A percentile compares a stretch with the other conserved stretches of the same genome.
phyloP scores from a whole-genome alignment of 2,113 vertebrate genomes.

The Upupa epops region DNA sequence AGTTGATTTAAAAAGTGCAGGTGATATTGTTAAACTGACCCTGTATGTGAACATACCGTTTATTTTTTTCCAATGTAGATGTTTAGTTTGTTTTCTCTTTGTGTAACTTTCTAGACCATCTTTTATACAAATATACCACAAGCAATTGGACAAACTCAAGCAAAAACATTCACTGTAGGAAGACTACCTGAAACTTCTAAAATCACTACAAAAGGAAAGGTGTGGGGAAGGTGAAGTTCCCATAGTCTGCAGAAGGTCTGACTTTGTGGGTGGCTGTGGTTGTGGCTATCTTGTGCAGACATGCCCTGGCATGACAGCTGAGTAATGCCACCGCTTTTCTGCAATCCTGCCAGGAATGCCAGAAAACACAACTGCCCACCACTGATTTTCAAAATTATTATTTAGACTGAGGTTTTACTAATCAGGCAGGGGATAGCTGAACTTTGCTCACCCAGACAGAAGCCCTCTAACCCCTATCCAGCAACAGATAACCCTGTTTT shows the following conservation, averaged over 20 bases:
- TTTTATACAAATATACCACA: background rate
- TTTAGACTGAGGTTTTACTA: constrained; percentile 55
- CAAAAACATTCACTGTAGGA: background rate
- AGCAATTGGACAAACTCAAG: background rate
- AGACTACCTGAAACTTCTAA: background rate
- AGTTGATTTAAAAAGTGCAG: background rate
- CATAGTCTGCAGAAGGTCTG: background rate
- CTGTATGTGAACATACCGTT: background rate
- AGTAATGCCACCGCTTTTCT: background rate
- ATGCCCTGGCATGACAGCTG: rapidly evolving
- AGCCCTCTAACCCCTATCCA: constrained; percentile 33
- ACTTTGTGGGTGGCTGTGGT: background rate
- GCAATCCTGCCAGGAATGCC: background rate
- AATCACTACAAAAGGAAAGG: background rate
- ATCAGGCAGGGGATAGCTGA: constrained; percentile 28
- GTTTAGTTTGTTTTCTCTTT: background rate
- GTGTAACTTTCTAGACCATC: background rate
- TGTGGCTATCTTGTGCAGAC: background rate
- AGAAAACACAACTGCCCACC: background rate
- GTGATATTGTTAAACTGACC: background rate
- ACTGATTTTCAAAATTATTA: background rate
- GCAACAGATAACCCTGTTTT: background rate
- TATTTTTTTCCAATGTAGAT: background rate
- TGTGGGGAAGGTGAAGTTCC: background rate
- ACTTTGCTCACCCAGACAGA: constrained; percentile 45